Evolutionary conservation across 2,113 vertebrate species (phyloP).

Genomic region (Heterocephalus glaber): DNA sequence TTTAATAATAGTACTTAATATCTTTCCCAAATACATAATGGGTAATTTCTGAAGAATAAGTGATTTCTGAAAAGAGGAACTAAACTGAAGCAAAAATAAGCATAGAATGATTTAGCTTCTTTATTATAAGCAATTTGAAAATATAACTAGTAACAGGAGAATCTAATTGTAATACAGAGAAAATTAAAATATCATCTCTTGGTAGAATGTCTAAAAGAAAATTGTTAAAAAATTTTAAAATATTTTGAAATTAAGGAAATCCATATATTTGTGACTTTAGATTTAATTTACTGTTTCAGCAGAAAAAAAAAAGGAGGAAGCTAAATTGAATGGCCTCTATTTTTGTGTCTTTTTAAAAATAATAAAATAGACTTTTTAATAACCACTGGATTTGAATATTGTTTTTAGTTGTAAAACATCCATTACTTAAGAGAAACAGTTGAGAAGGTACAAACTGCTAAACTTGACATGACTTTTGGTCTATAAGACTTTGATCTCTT

Average conservation of each 20-base stretch:
- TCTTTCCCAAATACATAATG: slow-evolving; percentile 51
- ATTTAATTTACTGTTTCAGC: neutral
- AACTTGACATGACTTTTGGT: slow-evolving; percentile 57
- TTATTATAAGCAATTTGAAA: slow-evolving; percentile 38
- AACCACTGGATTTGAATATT: slow-evolving; percentile 37
- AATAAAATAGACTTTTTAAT: slow-evolving; percentile 53
- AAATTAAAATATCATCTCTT: slow-evolving; percentile 4
- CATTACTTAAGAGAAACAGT: neutral
- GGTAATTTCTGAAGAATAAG: slow-evolving; percentile 40
- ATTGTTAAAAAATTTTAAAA: slow-evolving; percentile 35
- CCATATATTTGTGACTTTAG: neutral
- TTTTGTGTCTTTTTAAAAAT: slow-evolving; percentile 19
- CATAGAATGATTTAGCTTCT: slow-evolving; percentile 50
- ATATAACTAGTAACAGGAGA: slow-evolving; percentile 57
- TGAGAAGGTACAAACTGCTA: slow-evolving; percentile 38
- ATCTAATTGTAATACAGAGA: slow-evolving; percentile 63
- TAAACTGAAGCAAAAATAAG: slow-evolving; percentile 63
- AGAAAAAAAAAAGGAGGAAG: neutral
- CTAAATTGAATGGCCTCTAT: neutral
- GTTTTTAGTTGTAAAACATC: slow-evolving; percentile 67
- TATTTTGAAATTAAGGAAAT: slow-evolving; percentile 49
- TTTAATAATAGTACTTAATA: slow-evolving; percentile 60
- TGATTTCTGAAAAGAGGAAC: slow-evolving; percentile 65
- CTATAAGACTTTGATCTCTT: slow-evolving; percentile 67
- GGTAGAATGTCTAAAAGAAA: neutral